Evolutionary conservation across 2,113 vertebrate species (phyloP).

Genomic region (Ploceus nigricollis): DNA sequence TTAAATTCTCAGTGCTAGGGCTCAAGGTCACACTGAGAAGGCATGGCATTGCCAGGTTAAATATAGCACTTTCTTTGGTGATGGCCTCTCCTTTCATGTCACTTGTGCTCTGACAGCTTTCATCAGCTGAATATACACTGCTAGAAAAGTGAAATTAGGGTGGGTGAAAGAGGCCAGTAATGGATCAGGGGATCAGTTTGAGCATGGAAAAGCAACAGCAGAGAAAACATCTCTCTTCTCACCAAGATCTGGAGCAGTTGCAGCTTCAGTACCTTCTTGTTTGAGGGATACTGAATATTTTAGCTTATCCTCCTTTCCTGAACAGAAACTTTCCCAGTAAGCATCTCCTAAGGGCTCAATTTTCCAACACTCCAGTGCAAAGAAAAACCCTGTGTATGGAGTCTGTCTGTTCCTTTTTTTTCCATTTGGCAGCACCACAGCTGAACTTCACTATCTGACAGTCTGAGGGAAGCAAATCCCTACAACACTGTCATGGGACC

Average conservation of each 20-base stretch:
- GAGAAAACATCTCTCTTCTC: neutral
- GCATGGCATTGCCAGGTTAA: slow-evolving; percentile 31
- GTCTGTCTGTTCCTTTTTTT: neutral
- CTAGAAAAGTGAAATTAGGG: slow-evolving; percentile 27
- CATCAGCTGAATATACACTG: neutral
- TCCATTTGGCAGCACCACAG: neutral
- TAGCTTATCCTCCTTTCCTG: neutral
- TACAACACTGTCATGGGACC: neutral
- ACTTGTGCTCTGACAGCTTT: slow-evolving; percentile 33
- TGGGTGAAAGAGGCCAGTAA: slow-evolving; percentile 9
- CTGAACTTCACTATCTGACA: neutral
- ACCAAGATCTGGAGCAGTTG: neutral
- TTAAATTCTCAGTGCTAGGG: neutral
- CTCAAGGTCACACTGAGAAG: slow-evolving; percentile 31
- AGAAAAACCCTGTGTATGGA: neutral
- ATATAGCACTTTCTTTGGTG: slow-evolving; percentile 49
- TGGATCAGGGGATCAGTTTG: neutral
- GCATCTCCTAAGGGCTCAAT: neutral
- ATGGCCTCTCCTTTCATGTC: slow-evolving; percentile 18
- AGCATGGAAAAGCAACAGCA: neutral
- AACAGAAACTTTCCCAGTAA: neutral
- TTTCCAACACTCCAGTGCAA: neutral
- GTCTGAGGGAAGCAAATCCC: fast-evolving
- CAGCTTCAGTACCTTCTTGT: neutral
- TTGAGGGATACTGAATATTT: neutral